These are phyloP conservation scores for Rhingia rostrata DNA, from an alignment of 2,888 invertebrate genomes.

Conservation along the genomic window DNA sequence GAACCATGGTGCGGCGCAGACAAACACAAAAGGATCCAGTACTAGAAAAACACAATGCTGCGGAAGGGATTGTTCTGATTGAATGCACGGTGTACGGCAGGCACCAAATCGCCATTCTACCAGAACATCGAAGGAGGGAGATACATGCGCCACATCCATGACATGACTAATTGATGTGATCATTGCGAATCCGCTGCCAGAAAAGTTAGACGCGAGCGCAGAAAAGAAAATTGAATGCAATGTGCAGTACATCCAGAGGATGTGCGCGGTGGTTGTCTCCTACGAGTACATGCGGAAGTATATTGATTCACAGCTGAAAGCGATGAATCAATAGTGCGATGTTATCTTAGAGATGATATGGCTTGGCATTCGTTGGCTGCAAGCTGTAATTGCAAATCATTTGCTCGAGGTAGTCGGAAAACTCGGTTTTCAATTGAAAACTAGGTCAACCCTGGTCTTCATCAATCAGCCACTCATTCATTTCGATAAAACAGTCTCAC, in stretches of 20 bases:
- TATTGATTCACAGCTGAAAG: slow-evolving; percentile 3
- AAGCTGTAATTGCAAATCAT: neutral
- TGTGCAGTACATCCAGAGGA: neutral
- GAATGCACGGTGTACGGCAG: slow-evolving; percentile 26
- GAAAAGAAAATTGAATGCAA: slow-evolving; percentile 29
- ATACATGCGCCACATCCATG: slow-evolving; percentile 49
- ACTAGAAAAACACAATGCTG: slow-evolving; percentile 43
- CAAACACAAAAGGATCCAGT: slow-evolving; percentile 17
- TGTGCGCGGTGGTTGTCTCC: neutral
- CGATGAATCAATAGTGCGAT: neutral
- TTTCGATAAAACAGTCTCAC: too few species aligned
- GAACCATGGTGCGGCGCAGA: slow-evolving; percentile 4
- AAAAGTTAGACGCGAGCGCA: slow-evolving; percentile 24
- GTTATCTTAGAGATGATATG: neutral
- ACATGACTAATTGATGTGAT: slow-evolving; percentile 61
- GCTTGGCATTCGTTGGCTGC: too few species aligned
- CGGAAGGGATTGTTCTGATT: slow-evolving; percentile 61
- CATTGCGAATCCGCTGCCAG: slow-evolving; percentile 43
- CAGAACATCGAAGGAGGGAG: neutral
- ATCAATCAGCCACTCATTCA: neutral
- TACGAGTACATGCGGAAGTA: neutral
- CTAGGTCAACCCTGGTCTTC: neutral
- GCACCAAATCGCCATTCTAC: too few species aligned
- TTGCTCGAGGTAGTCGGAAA: neutral
- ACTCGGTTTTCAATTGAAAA: neutral